Evolutionary conservation across 2,113 vertebrate species (phyloP).

Genomic region (Etia nguti): DNA sequence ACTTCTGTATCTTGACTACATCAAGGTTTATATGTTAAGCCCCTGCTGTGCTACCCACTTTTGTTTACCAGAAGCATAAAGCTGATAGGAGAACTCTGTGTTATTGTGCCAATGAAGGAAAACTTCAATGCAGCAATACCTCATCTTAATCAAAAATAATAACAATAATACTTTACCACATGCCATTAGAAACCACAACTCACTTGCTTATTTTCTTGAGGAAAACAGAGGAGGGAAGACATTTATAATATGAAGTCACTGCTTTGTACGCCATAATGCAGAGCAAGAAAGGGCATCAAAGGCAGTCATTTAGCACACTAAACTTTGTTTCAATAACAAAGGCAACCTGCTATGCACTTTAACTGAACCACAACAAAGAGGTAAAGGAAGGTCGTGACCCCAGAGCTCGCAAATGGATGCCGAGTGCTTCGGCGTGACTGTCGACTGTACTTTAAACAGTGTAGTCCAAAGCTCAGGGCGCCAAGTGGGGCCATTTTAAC

Average conservation of each 20-base stretch:
- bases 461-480: constrained; percentile 8
- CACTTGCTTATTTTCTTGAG: constrained; percentile 55
- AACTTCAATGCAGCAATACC: constrained; percentile 52
- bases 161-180: constrained; percentile 62
- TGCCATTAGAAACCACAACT: constrained; percentile 47
- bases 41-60: constrained; percentile 51
- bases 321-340: constrained; percentile 73
- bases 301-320: constrained; percentile 56
- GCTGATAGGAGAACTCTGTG: constrained; percentile 42
- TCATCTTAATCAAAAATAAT: constrained; percentile 63
- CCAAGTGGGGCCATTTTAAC: constrained; percentile 52
- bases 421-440: constrained; percentile 54
- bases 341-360: constrained; percentile 70
- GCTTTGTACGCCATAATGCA: constrained; percentile 50
- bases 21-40: constrained; percentile 52
- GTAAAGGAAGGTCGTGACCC: constrained; percentile 51
- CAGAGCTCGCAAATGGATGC: constrained; percentile 50
- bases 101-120: constrained; percentile 55
- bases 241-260: constrained; percentile 72
- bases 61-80: constrained; percentile 62
- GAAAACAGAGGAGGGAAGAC: constrained; percentile 60
- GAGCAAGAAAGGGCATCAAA: constrained; percentile 63
- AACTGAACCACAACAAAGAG: constrained; percentile 74
- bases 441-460: constrained; percentile 59
- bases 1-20: constrained; percentile 55